These are phyloP conservation scores for Onychostruthus taczanowskii DNA, from an alignment of 2,113 vertebrate genomes.

Conservation along the genomic window DNA sequence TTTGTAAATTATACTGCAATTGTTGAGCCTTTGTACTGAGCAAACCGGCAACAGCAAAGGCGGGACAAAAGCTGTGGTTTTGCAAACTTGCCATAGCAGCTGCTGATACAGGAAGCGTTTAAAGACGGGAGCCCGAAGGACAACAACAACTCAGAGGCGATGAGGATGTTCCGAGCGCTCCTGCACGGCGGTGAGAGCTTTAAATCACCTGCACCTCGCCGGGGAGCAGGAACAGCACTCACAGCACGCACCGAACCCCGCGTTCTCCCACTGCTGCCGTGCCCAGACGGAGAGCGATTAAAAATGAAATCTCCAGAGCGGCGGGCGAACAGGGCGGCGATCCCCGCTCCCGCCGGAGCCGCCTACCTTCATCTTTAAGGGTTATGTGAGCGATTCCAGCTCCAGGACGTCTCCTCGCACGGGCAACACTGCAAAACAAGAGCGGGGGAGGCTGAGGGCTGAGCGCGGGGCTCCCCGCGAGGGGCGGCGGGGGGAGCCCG, in stretches of 20 bases:
- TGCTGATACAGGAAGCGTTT: slow-evolving; percentile 73
- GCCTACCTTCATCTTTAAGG: slow-evolving; percentile 93
- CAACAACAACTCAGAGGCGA: slow-evolving; percentile 40
- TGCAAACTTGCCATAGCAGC: slow-evolving; percentile 67
- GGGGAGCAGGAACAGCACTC: background rate
- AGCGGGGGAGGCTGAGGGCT: background rate
- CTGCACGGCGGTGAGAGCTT: background rate
- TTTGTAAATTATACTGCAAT: background rate
- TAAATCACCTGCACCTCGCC: background rate
- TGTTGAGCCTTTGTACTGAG: background rate
- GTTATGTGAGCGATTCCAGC: slow-evolving; percentile 92
- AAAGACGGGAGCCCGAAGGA: slow-evolving; percentile 57
- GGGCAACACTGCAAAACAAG: slow-evolving; percentile 48
- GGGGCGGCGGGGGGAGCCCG: background rate
- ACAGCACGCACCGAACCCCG: background rate
- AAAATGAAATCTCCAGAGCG: background rate
- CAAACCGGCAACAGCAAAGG: slow-evolving; percentile 20
- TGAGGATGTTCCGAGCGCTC: background rate
- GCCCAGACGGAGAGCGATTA: background rate
- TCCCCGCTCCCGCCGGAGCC: background rate
- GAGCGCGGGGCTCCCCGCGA: background rate
- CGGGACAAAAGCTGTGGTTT: slow-evolving; percentile 67
- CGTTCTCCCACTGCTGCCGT: background rate
- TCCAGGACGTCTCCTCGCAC: slow-evolving; percentile 71
- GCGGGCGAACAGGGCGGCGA: background rate